Base-by-base conservation (phyloP, 2,113 vertebrate species). In the Poeciliopsis turrubarensis region DNA sequence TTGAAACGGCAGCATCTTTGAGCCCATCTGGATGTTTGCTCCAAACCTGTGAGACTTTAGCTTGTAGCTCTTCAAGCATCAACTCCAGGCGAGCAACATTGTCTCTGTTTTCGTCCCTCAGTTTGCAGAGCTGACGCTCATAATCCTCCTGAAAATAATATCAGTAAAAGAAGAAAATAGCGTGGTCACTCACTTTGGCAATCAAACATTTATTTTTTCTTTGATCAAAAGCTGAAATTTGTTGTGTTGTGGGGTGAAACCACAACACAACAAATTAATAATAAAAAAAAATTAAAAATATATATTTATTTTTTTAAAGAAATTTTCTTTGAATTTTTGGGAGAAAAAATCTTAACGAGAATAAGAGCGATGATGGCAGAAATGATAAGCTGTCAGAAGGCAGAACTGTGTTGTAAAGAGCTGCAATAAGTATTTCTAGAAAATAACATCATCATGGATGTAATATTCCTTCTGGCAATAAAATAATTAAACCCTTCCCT, bases 1-100 rank as follows among this genome's bases (percentile, higher is more conserved):
- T 98, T 77, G 95, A 97, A 62, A 99, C 89, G 2, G 93, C 94
- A 0, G 77, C 93, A 69, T 99, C 96, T 72, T 81, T 94, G 86
- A 92, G 86, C 74, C 94, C 93, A 29, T 93, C 92, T 11, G 79
- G 85, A 25, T 74, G 77, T 27, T 85, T 91, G 5, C 82, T 90
- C 67, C 91, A 81, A 19, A 71, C 93, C 78, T 94, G 93, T 44
- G 93, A 92, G 0, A 95, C 85, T 71, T 95, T 87, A 10, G 92
- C 87, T 85, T 91, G 95, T 68, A 97, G 92, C 72, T 89, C 87
- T 19, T 90, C 86, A 78, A 97, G 86, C 44, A 87, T 82, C 75
- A 93, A 91, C 86, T 96, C 94, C 68, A 98, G 93, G 31, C 85
- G 91, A 60, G 94, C 87, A 37, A 95, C 93, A 17, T 87, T 87